These are phyloP conservation scores for Abramis brama DNA, from an alignment of 2,113 vertebrate species.

Conservation along the genomic window DNA sequence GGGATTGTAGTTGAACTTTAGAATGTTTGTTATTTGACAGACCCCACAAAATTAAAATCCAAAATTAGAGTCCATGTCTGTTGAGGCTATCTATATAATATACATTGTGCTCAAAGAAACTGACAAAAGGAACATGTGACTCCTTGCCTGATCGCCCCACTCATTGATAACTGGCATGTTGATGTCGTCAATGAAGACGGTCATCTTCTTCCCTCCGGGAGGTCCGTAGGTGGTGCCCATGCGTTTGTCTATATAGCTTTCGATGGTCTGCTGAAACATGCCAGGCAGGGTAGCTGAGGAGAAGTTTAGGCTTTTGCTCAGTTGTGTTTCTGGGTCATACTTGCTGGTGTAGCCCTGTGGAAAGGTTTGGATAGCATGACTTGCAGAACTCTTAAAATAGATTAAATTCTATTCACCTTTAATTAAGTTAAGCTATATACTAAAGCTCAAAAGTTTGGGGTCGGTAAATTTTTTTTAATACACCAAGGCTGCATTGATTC, in stretches of 20 bases:
- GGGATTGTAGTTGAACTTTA: too few relatives aligned
- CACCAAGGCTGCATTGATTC: too few relatives aligned
- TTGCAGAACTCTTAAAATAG: neutral
- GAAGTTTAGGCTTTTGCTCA: constrained; percentile 83
- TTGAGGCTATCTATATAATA: neutral
- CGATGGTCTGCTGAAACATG: constrained; percentile 84
- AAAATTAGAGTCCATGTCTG: neutral
- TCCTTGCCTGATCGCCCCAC: constrained; percentile 86
- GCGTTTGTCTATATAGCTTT: constrained; percentile 85
- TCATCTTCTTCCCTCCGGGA: constrained; percentile 82
- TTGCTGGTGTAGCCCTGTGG: constrained; percentile 79
- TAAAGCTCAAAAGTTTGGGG: too few relatives aligned
- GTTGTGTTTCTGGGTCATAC: constrained; percentile 78
- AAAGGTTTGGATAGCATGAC: neutral
- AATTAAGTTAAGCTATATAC: too few relatives aligned
- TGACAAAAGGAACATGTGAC: neutral
- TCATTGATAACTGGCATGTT: constrained; percentile 89
- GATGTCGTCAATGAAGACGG: constrained; percentile 85
- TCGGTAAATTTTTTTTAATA: too few relatives aligned
- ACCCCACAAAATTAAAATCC: neutral
- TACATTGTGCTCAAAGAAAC: neutral
- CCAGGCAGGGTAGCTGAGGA: constrained; percentile 82
- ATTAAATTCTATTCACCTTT: too few relatives aligned
- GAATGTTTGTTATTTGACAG: neutral
- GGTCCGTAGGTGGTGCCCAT: constrained; percentile 84